phyloP scores from a whole-genome alignment of 2,113 vertebrate species.

The Microtus richardsoni region DNA sequence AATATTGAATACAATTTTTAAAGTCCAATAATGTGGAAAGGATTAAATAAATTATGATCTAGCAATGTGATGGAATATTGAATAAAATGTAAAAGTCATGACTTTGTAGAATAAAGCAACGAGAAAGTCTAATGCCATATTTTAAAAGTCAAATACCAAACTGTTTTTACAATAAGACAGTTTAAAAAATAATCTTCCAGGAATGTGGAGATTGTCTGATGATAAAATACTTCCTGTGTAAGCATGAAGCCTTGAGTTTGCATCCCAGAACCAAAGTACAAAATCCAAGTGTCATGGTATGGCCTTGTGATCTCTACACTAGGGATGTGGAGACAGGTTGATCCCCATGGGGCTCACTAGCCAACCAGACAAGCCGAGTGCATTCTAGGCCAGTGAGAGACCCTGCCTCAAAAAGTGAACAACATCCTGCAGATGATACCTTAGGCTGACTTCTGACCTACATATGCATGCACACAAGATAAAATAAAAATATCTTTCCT shows the following conservation, averaged over 20 bases:
- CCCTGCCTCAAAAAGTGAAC: too few relatives aligned
- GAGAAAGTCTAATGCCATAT: conserved; percentile 52
- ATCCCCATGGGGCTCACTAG: too few relatives aligned
- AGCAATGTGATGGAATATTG: conserved; percentile 45
- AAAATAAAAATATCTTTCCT: not conserved
- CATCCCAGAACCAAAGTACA: not conserved
- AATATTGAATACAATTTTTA: conserved; percentile 58
- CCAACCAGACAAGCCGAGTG: not conserved
- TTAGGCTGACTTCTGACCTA: not conserved
- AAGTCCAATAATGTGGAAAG: conserved; percentile 32
- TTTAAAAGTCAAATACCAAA: conserved; percentile 47
- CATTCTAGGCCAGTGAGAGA: not conserved
- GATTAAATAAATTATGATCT: conserved; percentile 55
- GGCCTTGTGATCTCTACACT: not conserved
- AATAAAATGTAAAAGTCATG: conserved; percentile 61
- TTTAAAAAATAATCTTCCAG: not conserved
- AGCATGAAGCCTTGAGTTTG: not conserved
- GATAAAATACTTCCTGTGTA: not conserved
- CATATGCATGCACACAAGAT: not conserved
- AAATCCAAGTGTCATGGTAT: too few relatives aligned
- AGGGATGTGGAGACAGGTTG: not conserved
- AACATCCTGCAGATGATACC: not conserved
- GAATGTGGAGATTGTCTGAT: not conserved
- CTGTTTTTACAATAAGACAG: conserved; percentile 34
- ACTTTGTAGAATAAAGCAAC: conserved; percentile 47